phyloP scores from a whole-genome alignment of 2,113 vertebrate genomes.

The Cettia cetti region DNA sequence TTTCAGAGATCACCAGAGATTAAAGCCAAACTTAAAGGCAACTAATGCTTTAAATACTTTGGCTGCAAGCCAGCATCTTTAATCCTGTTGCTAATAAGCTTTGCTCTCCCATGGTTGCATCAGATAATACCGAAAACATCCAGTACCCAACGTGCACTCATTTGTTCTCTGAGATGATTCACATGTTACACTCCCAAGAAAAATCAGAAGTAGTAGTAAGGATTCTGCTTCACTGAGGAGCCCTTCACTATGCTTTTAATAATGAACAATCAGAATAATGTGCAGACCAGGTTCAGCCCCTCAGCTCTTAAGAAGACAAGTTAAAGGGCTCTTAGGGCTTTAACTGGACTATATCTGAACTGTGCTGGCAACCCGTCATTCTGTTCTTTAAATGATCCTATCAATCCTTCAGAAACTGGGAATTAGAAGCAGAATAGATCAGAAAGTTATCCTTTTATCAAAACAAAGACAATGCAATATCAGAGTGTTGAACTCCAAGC shows the following conservation, averaged over 20 bases:
- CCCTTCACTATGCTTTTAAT: background rate
- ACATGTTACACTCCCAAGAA: background rate
- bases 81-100: constrained; percentile 14
- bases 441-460: background rate
- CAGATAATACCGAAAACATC: background rate
- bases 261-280: background rate
- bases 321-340: background rate
- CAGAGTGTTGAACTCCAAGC: background rate
- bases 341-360: background rate
- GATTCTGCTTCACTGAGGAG: background rate
- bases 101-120: background rate
- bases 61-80: background rate
- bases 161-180: background rate
- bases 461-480: background rate
- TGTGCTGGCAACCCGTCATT: background rate
- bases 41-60: background rate
- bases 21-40: background rate
- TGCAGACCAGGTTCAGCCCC: background rate
- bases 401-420: background rate
- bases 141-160: background rate
- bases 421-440: background rate
- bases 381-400: background rate
- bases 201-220: background rate
- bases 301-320: background rate
- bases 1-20: background rate